A percentile compares a stretch with the other conserved stretches of the same genome.
Conservation (phyloP, 2,888 invertebrate genomes). For the Neoascia interrupta region DNA sequence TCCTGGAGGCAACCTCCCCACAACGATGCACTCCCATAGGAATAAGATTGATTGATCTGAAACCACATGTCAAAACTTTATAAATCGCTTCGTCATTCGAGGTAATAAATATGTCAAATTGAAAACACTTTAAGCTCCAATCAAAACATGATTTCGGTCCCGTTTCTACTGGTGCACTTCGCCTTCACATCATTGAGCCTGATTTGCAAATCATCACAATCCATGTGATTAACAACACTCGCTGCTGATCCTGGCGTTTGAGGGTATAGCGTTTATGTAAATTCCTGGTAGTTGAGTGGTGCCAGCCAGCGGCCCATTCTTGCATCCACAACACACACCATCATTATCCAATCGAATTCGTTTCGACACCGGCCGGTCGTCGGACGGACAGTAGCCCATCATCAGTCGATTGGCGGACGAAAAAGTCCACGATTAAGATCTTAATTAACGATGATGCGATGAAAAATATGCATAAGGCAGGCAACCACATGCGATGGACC, state of each 20-base stretch:
- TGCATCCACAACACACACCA: slow-evolving; percentile 22
- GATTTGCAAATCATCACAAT: slow-evolving; percentile 63
- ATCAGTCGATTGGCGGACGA: slow-evolving; percentile 32
- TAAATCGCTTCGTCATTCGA: slow-evolving; percentile 45
- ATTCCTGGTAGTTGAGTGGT: slow-evolving; percentile 35
- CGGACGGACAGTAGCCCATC: slow-evolving; percentile 53
- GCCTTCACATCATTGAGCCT: slow-evolving; percentile 8
- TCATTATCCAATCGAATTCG: slow-evolving; percentile 61
- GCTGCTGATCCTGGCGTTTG: slow-evolving; percentile 28
- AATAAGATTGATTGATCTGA: slow-evolving; percentile 51
- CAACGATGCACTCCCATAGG: background rate
- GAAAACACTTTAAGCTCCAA: slow-evolving; percentile 50
- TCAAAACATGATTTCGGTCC: slow-evolving; percentile 56
- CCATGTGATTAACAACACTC: slow-evolving; percentile 54
- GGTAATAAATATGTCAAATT: slow-evolving; percentile 50
- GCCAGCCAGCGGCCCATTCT: slow-evolving; percentile 30
- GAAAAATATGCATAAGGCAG: slow-evolving; percentile 56
- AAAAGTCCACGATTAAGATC: slow-evolving; percentile 62
- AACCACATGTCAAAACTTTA: slow-evolving; percentile 49
- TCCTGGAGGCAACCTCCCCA: slow-evolving; percentile 9
- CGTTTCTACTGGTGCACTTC: background rate
- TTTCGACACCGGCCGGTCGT: slow-evolving; percentile 20
- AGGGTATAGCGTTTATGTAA: slow-evolving; percentile 14
- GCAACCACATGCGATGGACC: slow-evolving; percentile 36
- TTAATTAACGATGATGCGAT: slow-evolving; percentile 65